These are phyloP conservation scores for Porites evermanni DNA, from an alignment of 92 coral and sea anemone species.

Conservation along the genomic window DNA sequence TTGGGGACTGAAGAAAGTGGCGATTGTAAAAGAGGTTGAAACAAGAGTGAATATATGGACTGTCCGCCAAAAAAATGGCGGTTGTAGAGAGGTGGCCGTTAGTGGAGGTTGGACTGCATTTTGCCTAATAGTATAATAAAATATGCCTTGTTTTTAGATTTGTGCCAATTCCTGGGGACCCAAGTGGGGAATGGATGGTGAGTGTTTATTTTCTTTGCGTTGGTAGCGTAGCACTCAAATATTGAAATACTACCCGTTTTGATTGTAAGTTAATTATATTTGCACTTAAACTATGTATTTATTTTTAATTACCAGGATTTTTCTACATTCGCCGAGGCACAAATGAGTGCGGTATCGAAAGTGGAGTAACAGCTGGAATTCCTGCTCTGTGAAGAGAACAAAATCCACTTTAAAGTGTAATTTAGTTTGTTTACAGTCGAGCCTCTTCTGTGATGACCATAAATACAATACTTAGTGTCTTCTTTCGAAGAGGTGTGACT, in stretches of 20 bases:
- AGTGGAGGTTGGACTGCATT: too few relatives aligned
- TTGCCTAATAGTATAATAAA: too few relatives aligned
- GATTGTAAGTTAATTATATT: too few relatives aligned
- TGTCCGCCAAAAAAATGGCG: too few relatives aligned
- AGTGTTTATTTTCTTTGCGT: not conserved
- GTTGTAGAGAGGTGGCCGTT: too few relatives aligned
- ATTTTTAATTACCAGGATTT: constrained; percentile 30
- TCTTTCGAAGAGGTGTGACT: not conserved
- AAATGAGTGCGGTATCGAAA: constrained; percentile 91
- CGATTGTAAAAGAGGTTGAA: too few relatives aligned
- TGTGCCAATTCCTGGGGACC: constrained; percentile 97
- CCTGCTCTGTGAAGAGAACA: constrained; percentile 43
- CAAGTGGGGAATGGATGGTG: constrained; percentile 88
- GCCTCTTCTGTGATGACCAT: not conserved
- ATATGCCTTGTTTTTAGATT: constrained; percentile 50
- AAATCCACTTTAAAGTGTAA: not conserved
- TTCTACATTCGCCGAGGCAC: constrained; percentile 91
- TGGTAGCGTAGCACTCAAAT: not conserved
- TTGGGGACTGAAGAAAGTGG: too few relatives aligned
- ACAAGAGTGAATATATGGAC: too few relatives aligned
- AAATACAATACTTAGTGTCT: not conserved
- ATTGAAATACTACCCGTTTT: too few relatives aligned
- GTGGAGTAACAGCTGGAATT: constrained; percentile 81
- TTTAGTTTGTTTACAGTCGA: not conserved
- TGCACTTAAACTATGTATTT: not conserved